phyloP scores from a whole-genome alignment of 2,888 invertebrate genomes.

The Meta bourneti region DNA sequence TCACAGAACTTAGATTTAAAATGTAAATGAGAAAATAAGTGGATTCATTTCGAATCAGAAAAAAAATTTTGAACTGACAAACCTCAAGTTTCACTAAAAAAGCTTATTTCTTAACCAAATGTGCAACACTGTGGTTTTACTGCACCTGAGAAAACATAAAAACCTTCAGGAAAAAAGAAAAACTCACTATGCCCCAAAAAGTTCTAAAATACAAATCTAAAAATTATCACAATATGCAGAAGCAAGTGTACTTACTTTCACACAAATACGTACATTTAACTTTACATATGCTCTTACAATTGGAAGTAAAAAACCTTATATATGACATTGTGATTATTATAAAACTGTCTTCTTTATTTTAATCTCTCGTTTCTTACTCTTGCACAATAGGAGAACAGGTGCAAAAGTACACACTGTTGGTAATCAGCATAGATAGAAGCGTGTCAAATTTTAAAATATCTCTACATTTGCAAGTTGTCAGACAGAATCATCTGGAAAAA shows the following conservation, averaged over 20 bases:
- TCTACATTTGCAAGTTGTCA: constrained; percentile 72
- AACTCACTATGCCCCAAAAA: not conserved
- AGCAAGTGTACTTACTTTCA: constrained; percentile 32
- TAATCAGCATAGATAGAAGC: constrained; percentile 63
- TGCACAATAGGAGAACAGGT: constrained; percentile 48
- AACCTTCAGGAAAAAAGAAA: not conserved
- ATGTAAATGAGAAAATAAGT: too few relatives aligned
- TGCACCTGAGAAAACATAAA: not conserved
- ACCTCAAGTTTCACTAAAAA: too few relatives aligned
- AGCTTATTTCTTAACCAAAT: too few relatives aligned
- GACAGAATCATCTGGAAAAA: constrained; percentile 75
- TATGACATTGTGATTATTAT: constrained; percentile 25
- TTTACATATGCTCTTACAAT: constrained; percentile 21
- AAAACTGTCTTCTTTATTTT: constrained; percentile 41
- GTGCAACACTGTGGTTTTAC: not conserved
- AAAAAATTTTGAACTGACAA: too few relatives aligned
- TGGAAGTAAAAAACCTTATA: constrained; percentile 52
- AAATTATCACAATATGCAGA: constrained; percentile 49
- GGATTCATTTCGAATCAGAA: too few relatives aligned
- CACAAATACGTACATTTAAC: constrained; percentile 22
- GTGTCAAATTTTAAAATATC: constrained; percentile 72
- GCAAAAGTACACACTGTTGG: constrained; percentile 50
- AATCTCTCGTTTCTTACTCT: constrained; percentile 35
- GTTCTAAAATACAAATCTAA: not conserved
- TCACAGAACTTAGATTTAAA: too few relatives aligned